Base-by-base conservation (phyloP, 2,888 invertebrate species). In the Sesia bembeciformis region DNA sequence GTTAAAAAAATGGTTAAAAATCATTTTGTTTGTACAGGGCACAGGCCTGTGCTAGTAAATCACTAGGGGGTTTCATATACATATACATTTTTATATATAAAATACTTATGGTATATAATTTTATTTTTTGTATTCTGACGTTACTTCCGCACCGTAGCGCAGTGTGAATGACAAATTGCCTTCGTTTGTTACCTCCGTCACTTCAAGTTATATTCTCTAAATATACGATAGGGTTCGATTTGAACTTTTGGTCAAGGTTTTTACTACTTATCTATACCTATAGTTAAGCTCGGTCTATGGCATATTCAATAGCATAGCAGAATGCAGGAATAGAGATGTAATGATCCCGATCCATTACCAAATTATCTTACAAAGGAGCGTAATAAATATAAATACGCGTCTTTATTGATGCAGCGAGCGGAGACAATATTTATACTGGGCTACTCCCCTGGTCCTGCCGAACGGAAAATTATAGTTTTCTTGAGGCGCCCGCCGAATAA, bases 401-500 rank as follows among this genome's bases (percentile, higher is more conserved):
- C 81, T 73, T 78, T 84, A 85, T 84, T 81, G 85, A 82, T 82
- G 81, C 77, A 81, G 76, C 64, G 75, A 78, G 76, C 78, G 79
- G 82, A 81, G 87, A 88, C 88, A 88, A 87, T 88, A 88, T 89
- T 87, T 87, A 87, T 39, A 38, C 81, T 84, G 83, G 80, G 79
- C 83, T 78, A 76, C 81, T 83, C 85, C 88, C 86, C 81, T 78
- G 81, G 82, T 78, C 82, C 80, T 84, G 80, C 82, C 86, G 80
- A 87, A 85, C 87, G 86, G 85, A 87, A 88, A 88, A 88, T 89
- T 89, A 88, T 88, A 89, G 89, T 84, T 86, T 85, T 81, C 81
- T 88, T 89, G 87, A 88, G 88, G 86, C 88, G 86, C 86, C 86
- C 84, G 82, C 71, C 80, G 87, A 81, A 89, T 89, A 88, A 88